Percentiles rank a stretch among this genome's conserved stretches.
Evolutionary conservation across 2,888 invertebrate species (phyloP).

Genomic region (Acanthosepion lycidas): DNA sequence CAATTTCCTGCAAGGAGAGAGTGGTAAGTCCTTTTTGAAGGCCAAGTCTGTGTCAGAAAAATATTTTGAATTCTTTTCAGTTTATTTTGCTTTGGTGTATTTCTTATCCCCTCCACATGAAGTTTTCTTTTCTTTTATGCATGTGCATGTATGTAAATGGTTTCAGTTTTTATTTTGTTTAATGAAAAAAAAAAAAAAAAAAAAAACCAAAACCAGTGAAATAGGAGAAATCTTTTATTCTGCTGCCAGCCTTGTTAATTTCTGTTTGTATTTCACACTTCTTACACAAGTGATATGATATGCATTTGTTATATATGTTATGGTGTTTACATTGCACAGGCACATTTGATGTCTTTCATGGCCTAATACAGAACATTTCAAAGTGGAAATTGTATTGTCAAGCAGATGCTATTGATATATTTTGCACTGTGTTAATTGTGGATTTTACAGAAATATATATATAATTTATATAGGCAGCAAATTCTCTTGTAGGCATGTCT

Average conservation of each 20-base stretch:
- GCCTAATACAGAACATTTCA: background rate
- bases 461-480: no score
- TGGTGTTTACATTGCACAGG: background rate
- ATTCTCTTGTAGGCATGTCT: no score
- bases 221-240: background rate
- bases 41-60: no score
- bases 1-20: no score
- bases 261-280: background rate
- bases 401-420: background rate
- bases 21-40: no score
- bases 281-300: background rate
- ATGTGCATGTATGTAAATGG: background rate
- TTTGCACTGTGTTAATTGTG: background rate
- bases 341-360: background rate
- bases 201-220: no score
- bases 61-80: no score
- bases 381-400: background rate
- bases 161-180: background rate
- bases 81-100: background rate
- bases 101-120: background rate
- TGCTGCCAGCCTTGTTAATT: slow-evolving; percentile 12
- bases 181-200: no score
- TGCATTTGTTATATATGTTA: background rate
- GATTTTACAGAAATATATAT: background rate
- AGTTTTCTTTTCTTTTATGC: background rate